Percentiles rank a stretch among this genome's conserved stretches.
phyloP scores from a whole-genome alignment of 2,113 vertebrate genomes.

The Lycaon pictus region DNA sequence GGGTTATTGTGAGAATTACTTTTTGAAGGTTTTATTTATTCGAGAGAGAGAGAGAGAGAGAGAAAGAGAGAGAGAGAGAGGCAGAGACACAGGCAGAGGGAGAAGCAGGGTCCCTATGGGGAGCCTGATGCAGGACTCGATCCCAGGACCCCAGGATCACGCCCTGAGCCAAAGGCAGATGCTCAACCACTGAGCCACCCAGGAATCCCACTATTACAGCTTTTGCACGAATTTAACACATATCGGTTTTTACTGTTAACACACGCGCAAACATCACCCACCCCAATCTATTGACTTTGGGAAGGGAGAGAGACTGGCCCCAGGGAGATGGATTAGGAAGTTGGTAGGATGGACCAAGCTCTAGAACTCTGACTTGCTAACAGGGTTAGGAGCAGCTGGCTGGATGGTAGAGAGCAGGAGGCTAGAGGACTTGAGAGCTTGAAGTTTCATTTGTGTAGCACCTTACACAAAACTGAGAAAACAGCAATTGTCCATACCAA shows the following conservation, averaged over 20 bases:
- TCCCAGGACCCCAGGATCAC: too few relatives aligned
- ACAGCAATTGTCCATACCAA: not conserved
- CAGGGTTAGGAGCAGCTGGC: not conserved
- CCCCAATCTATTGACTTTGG: not conserved
- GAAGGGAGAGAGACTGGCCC: not conserved
- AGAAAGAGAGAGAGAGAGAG: too few relatives aligned
- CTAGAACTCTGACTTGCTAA: not conserved
- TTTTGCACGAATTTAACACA: not conserved
- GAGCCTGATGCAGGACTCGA: too few relatives aligned
- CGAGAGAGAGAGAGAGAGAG: too few relatives aligned
- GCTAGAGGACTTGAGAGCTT: not conserved
- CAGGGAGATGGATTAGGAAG: not conserved
- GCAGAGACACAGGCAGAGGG: too few relatives aligned
- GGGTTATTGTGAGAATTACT: not conserved
- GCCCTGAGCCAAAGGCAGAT: too few relatives aligned
- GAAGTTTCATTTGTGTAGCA: constrained; percentile 34
- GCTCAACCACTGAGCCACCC: too few relatives aligned
- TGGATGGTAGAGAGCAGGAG: not conserved
- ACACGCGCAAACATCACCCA: not conserved
- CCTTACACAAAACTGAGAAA: not conserved
- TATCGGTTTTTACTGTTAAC: not conserved
- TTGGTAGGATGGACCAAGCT: not conserved
- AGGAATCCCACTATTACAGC: not conserved
- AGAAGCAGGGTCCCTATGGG: too few relatives aligned
- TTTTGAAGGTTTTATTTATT: too few relatives aligned